Evolutionary conservation across 2,888 invertebrate genomes (phyloP), one percentile per base, ranked within the genome.

Genomic region (Petrophora chlorosata): DNA sequence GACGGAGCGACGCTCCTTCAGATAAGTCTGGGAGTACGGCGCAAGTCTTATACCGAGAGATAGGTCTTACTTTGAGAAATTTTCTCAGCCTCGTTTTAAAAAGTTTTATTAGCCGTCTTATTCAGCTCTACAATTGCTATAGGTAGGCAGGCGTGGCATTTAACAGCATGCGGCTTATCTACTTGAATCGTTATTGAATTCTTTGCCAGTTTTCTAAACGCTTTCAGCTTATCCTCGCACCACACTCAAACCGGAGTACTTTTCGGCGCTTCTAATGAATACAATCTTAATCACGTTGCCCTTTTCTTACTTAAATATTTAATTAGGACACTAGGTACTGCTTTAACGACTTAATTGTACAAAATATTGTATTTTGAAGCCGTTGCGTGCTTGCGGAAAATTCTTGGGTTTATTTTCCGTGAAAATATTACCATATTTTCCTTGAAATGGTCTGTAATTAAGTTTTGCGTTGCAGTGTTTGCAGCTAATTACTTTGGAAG

Each of bases 241-340:
- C 56, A 58, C 55, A 53, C 56, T 43, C 14, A 8, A 33, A 25
- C 39, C 9, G 16, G 39, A 48, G 38, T 26, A 44, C 39, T 39
- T 44, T 46, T 52, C 42, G 40, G 41, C 40, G 51, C 50, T 48
- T 58, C 53, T 78, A 76, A 81, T 77, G 74, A 79, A 79, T 74
- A 76, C 74, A 78, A 79, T 78, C 78, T 81, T 79, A 77, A 81
- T 76, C 66, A 59, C 58, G 67, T 61, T 70, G 72, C 69, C 78
- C 77, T 76, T 73, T 81, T 74, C 73, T 67, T 62, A 63, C 65
- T 73, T 80, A 76, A 86, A 85, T 84, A 80, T 84, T 85, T 82
- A 82, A 82, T 79, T 70, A 80, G 77, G 71, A 67, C 72, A 69
- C 67, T 69, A 73, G 73, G 75, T 70, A 70, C 61, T 63, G 57